Conservation (phyloP, 23 tunicate genomes). For the Clavelina lepadiformis region DNA sequence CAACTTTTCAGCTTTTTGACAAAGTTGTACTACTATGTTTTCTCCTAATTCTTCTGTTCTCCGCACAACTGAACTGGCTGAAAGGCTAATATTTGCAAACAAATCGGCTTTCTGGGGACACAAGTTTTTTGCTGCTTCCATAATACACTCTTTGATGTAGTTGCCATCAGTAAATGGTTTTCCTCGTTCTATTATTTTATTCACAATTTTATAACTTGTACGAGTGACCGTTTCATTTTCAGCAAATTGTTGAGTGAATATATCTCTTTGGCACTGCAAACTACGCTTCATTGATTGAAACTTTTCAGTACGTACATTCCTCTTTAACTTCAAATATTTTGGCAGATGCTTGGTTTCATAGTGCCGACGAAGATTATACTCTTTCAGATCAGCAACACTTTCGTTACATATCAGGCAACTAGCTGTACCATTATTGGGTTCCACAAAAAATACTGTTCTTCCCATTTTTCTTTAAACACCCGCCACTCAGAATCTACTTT, state of each 20-base stretch:
- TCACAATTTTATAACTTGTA: conserved; percentile 11
- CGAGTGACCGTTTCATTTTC: conserved; percentile 24
- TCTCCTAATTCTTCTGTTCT: conserved; percentile 18
- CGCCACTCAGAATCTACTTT: conserved; percentile 10
- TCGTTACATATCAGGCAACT: conserved; percentile 1
- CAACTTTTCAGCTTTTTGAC: conserved; percentile 7
- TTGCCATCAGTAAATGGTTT: conserved; percentile 14
- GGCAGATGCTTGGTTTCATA: conserved; percentile 32
- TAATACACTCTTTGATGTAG: not conserved
- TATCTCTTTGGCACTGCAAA: not conserved
- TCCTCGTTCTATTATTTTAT: conserved; percentile 3
- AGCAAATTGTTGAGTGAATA: conserved; percentile 1
- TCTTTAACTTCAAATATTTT: conserved; percentile 10
- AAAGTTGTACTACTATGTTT: conserved; percentile 6
- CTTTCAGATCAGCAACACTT: conserved; percentile 9
- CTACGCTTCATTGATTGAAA: conserved; percentile 5
- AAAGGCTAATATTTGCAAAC: conserved; percentile 36
- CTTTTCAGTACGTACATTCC: conserved; percentile 14
- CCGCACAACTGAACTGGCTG: conserved; percentile 25
- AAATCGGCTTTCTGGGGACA: conserved; percentile 33
- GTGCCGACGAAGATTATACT: conserved; percentile 41
- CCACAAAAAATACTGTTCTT: conserved; percentile 11
- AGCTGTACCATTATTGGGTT: not conserved
- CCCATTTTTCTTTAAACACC: conserved; percentile 3
- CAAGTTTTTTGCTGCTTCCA: conserved; percentile 15